Conservation (phyloP, 2,113 vertebrate species). For the Salvator merianae region DNA sequence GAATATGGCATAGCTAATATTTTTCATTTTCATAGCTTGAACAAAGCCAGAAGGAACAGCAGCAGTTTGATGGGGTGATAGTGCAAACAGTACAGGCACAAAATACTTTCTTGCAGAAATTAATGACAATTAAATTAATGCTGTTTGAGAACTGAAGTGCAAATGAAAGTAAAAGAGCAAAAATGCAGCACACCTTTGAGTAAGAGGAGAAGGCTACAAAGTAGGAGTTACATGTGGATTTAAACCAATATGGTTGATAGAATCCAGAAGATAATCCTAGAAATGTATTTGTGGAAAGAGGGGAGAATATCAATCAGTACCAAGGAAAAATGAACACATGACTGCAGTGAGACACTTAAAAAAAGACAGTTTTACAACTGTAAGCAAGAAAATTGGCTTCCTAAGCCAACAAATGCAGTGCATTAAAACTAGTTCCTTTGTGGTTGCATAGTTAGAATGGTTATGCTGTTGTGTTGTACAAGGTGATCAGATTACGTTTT, state of each 20-base stretch:
- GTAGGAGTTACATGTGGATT: too few species aligned
- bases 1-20: not conserved
- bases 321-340: too few species aligned
- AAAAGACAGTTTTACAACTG: not conserved
- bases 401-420: not conserved
- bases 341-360: too few species aligned
- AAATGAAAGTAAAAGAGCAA: too few species aligned
- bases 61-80: not conserved
- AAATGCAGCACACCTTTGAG: too few species aligned
- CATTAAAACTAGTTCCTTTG: not conserved
- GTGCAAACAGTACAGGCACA: not conserved
- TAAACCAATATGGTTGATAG: not conserved
- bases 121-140: not conserved
- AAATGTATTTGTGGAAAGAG: not conserved
- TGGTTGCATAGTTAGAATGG: not conserved
- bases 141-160: too few species aligned
- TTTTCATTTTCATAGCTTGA: too few species aligned
- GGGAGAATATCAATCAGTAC: not conserved
- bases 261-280: not conserved
- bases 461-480: not conserved
- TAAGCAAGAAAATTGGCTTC: not conserved
- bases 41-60: not conserved
- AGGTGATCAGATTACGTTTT: not conserved
- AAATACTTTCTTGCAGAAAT: not conserved
- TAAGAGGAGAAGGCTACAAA: too few species aligned